Evolutionary conservation across 2,888 invertebrate genomes (phyloP), one percentile per base, ranked within the genome.

Genomic region (Thelaira solivaga): DNA sequence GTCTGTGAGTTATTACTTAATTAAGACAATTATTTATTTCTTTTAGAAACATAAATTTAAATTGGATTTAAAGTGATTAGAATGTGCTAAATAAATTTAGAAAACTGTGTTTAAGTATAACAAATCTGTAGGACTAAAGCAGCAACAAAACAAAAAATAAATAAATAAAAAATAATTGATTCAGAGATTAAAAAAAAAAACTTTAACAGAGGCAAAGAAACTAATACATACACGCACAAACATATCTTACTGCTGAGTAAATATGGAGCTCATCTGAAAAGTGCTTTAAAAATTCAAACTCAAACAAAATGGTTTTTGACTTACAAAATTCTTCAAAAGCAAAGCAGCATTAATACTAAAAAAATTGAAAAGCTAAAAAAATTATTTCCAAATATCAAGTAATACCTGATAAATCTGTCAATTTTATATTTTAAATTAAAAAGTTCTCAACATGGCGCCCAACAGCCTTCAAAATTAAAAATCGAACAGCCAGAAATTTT

Each of bases 341-440:
- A n/a, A n/a, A n/a, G n/a, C n/a, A n/a, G n/a, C n/a, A n/a, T n/a
- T n/a, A n/a, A n/a, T n/a, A n/a, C n/a, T n/a, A n/a, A n/a, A n/a
- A n/a, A n/a, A n/a, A n/a, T n/a, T n/a, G n/a, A n/a, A n/a, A n/a
- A n/a, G n/a, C n/a, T n/a, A n/a, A n/a, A n/a, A n/a, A n/a, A n/a
- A n/a, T n/a, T n/a, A n/a, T n/a, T n/a, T n/a, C n/a, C n/a, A 34
- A 82, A 82, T 83, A 82, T 87, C 85, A 81, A 80, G 82, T 86
- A 84, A 84, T 85, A 85, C 85, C 87, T 86, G 86, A 87, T 86
- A 86, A 86, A 86, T 86, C 87, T 86, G 87, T 87, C 86, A 86
- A 83, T 82, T 83, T 75, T 22, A 80, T 82, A 83, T 84, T 80
- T 81, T 81, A 72, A 81, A 81, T 78, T 85, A 83, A 84, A 84